A percentile compares a stretch with the other conserved stretches of the same genome.
Conservation (phyloP, 2,113 vertebrate species). For the Rhynchomys soricoides region DNA sequence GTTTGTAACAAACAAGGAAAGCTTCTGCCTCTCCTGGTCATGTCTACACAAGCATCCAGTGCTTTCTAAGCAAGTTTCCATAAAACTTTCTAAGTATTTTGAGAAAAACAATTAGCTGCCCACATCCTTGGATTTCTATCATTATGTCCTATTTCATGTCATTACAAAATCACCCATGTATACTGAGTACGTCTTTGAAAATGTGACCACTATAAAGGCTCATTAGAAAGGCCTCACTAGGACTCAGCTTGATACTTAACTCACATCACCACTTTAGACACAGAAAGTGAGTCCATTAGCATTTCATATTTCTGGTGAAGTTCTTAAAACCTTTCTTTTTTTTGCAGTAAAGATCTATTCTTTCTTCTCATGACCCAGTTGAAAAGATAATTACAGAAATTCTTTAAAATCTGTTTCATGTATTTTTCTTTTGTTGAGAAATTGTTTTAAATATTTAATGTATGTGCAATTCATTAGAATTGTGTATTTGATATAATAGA, state of each 20-base stretch:
- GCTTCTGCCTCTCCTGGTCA: rapidly evolving
- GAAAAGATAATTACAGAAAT: not conserved
- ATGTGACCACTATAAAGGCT: not conserved
- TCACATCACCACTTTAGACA: not conserved
- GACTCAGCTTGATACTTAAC: not conserved
- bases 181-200: slow-evolving; percentile 38
- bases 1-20: not conserved
- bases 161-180: not conserved
- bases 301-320: not conserved
- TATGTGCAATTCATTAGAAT: not conserved
- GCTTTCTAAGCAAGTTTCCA: too few species aligned
- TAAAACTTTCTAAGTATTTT: not conserved
- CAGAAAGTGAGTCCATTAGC: not conserved
- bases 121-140: not conserved
- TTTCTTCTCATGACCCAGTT: not conserved
- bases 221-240: not conserved
- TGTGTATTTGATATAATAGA: not conserved
- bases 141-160: not conserved
- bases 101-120: not conserved
- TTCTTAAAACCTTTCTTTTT: not conserved
- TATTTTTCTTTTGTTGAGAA: slow-evolving; percentile 5
- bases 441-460: not conserved
- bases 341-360: not conserved
- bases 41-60: too few species aligned
- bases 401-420: not conserved